Percentiles rank a stretch among this genome's conserved stretches.
These are phyloP conservation scores for Sus cebifrons DNA, from an alignment of 2,797 vertebrate genomes.

Conservation along the genomic window DNA sequence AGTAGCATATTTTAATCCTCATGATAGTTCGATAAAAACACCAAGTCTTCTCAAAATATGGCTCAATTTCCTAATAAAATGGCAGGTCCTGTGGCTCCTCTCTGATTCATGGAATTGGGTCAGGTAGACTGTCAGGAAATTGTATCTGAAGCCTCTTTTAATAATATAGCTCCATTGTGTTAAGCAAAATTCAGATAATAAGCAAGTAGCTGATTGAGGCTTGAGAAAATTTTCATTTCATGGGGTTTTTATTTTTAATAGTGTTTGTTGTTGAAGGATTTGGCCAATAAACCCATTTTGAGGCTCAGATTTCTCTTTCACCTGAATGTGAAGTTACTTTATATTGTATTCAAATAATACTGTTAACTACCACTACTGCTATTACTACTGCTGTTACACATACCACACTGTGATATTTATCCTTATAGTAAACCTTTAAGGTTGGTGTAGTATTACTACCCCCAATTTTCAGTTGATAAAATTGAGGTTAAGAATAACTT, in stretches of 20 bases:
- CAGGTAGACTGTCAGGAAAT: not conserved
- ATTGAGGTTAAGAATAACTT: not conserved
- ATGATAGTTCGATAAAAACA: not conserved
- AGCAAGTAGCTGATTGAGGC: not conserved
- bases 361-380: not conserved
- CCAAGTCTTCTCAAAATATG: not conserved
- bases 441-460: not conserved
- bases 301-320: not conserved
- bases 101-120: not conserved
- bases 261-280: constrained; percentile 24
- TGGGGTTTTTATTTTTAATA: constrained; percentile 32
- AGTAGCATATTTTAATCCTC: not conserved
- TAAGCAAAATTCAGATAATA: constrained; percentile 14
- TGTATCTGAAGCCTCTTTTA: not conserved
- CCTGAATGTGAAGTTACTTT: not conserved
- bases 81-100: not conserved
- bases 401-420: not conserved
- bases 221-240: constrained; percentile 46
- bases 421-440: not conserved
- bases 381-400: not conserved
- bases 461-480: not conserved
- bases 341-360: not conserved
- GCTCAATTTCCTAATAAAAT: not conserved
- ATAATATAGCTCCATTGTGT: not conserved
- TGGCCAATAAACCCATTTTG: constrained; percentile 3